Conservation (phyloP, 2,113 vertebrate species). For the Elachura formosa region DNA sequence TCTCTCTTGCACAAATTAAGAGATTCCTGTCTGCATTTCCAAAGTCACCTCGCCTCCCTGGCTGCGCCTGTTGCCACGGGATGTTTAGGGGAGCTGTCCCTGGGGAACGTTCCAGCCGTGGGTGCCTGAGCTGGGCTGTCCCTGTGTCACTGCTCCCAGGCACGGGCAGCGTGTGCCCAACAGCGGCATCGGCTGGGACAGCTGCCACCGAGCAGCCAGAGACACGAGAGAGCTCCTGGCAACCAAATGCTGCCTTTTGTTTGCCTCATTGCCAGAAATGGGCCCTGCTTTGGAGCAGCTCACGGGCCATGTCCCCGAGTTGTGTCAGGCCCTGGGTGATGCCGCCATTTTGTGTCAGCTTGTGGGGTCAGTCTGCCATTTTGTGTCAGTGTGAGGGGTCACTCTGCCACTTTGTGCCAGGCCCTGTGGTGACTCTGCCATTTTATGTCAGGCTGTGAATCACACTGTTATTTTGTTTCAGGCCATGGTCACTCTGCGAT, state of each 20-base stretch:
- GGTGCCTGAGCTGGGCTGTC: background rate
- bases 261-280: fast-evolving
- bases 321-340: fast-evolving
- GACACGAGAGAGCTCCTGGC: background rate
- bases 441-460: too few species aligned
- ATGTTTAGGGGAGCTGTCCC: background rate
- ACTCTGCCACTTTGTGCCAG: background rate
- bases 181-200: background rate
- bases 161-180: background rate
- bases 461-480: too few species aligned
- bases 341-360: background rate
- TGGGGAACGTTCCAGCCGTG: background rate
- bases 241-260: background rate
- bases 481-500: fast-evolving
- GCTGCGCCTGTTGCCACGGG: background rate
- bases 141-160: background rate
- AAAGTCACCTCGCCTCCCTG: background rate
- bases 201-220: background rate
- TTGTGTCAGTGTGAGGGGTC: too few species aligned
- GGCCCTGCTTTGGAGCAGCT: background rate
- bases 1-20: background rate
- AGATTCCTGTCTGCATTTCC: background rate
- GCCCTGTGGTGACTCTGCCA: fast-evolving
- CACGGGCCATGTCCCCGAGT: too few species aligned
- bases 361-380: fast-evolving